These are phyloP conservation scores for Conistra vaccinii DNA, from an alignment of 2,888 invertebrate genomes.

Conservation along the genomic window DNA sequence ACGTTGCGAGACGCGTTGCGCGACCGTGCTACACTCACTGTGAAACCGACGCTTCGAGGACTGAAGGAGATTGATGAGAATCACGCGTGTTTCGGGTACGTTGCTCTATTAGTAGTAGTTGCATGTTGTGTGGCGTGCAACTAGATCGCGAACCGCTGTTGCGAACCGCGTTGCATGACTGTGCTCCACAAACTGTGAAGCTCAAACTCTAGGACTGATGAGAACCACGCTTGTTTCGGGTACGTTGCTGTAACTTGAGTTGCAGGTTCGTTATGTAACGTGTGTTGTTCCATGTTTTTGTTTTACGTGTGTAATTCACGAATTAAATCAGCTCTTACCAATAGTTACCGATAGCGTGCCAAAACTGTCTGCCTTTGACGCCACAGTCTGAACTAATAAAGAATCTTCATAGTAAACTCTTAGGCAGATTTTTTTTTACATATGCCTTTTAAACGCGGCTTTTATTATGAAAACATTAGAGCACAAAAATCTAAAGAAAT, in stretches of 20 bases:
- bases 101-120: constrained; percentile 6
- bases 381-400: background rate
- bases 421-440: background rate
- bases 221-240: constrained; percentile 94
- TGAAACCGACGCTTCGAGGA: constrained; percentile 97
- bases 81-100: constrained; percentile 94
- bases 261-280: background rate
- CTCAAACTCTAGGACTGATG: too few relatives aligned
- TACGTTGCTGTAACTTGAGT: constrained; percentile 62
- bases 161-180: constrained; percentile 88
- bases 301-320: too few relatives aligned
- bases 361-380: background rate
- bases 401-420: background rate
- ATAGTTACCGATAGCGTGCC: too few relatives aligned
- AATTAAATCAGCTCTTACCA: too few relatives aligned
- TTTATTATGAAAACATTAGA: too few relatives aligned
- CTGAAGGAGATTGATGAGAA: constrained; percentile 98
- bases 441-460: background rate
- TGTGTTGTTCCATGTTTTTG: background rate
- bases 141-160: constrained; percentile 96
- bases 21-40: constrained; percentile 96
- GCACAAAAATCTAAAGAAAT: background rate
- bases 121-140: constrained; percentile 96
- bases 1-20: constrained; percentile 96
- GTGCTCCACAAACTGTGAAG: constrained; percentile 93